These are phyloP conservation scores for Trissonchulus latispiculum DNA, from an alignment of 2,888 invertebrate species.

Conservation along the genomic window DNA sequence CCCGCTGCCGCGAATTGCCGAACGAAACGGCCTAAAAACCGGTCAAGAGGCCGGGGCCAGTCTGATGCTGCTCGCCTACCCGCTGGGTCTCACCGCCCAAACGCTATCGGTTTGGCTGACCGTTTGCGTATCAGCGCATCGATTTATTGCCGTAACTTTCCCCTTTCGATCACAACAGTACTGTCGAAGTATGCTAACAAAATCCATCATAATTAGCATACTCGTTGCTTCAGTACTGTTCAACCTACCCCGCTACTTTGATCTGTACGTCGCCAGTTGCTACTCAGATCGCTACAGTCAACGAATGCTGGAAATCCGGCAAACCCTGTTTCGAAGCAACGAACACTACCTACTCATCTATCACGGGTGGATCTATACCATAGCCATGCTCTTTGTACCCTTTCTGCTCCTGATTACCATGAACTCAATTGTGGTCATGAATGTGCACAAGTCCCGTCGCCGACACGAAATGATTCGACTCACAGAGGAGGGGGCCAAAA, in stretches of 20 bases:
- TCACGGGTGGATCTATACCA: constrained; percentile 41
- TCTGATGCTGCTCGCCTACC: constrained; percentile 30
- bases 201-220: constrained; percentile 42
- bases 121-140: constrained; percentile 61
- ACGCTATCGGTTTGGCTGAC: constrained; percentile 50
- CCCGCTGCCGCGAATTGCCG: neutral
- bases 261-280: constrained; percentile 31
- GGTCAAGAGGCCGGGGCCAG: neutral
- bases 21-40: neutral
- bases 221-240: constrained; percentile 44
- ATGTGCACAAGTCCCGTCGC: constrained; percentile 41
- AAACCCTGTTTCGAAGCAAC: constrained; percentile 37
- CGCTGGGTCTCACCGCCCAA: constrained; percentile 31
- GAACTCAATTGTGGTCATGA: constrained; percentile 41
- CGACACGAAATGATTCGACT: constrained; percentile 34
- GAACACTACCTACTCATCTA: constrained; percentile 37
- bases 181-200: constrained; percentile 45
- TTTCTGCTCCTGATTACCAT: constrained; percentile 43
- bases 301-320: neutral
- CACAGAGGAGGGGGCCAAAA: neutral
- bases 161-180: constrained; percentile 46
- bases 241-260: constrained; percentile 47
- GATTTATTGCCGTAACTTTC: constrained; percentile 56
- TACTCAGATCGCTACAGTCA: neutral
- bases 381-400: constrained; percentile 45